A percentile compares a stretch with the other conserved stretches of the same genome.
Evolutionary conservation across 2,113 vertebrate genomes (phyloP).

Genomic region (Heterotis niloticus): DNA sequence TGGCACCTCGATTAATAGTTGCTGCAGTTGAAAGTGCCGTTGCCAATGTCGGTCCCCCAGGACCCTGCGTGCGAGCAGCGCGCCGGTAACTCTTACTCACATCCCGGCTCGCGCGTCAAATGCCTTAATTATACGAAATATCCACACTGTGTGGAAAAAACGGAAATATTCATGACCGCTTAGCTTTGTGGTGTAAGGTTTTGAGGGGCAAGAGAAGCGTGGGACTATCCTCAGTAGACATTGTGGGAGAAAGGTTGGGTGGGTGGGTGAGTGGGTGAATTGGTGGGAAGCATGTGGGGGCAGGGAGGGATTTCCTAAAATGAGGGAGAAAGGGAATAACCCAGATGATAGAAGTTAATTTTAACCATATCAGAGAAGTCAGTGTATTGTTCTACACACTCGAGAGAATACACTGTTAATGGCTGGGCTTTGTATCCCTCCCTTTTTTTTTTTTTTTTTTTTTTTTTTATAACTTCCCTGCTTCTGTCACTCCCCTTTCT

Average conservation of each 20-base stretch:
- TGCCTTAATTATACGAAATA: conserved; percentile 32
- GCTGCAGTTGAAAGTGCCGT: conserved; percentile 7
- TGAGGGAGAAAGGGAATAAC: not conserved
- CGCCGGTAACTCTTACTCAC: conserved; percentile 18
- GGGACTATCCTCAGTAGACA: not conserved
- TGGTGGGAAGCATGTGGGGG: too few species aligned
- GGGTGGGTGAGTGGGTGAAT: not conserved
- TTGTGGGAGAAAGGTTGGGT: conserved; percentile 12
- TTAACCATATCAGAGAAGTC: not conserved
- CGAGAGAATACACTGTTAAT: conserved; percentile 34
- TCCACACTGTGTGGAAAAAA: conserved; percentile 24
- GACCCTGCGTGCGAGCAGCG: not conserved
- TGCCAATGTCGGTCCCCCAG: conserved; percentile 23
- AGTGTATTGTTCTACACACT: not conserved
- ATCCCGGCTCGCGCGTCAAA: conserved; percentile 2
- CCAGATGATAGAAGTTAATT: not conserved
- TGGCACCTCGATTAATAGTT: conserved; percentile 16
- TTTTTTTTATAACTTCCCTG: conserved; percentile 6
- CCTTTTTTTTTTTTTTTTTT: not conserved
- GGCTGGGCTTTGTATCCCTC: conserved; percentile 18
- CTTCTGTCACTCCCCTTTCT: conserved; percentile 7
- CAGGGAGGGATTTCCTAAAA: not conserved
- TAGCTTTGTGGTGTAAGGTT: conserved; percentile 32
- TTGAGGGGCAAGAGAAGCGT: conserved; percentile 28
- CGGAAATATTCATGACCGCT: conserved; percentile 41